These are phyloP conservation scores for Oreocharis arfaki DNA, from an alignment of 2,113 vertebrate species.

Conservation along the genomic window DNA sequence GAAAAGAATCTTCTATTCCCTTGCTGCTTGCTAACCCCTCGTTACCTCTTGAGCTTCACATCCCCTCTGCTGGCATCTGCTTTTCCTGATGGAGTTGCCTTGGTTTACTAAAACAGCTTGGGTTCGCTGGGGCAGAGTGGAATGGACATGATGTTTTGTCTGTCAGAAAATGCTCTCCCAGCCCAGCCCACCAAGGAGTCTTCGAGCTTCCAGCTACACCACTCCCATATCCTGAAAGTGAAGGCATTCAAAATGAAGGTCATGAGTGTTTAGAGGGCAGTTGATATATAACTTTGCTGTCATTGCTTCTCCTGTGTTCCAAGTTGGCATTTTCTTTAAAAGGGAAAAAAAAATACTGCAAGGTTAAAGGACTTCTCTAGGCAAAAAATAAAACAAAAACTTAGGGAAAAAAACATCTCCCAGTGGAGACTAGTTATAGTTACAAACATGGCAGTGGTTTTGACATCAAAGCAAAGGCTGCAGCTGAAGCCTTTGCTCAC, in stretches of 20 bases:
- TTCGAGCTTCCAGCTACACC: background rate
- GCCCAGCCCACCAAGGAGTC: background rate
- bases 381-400: background rate
- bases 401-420: background rate
- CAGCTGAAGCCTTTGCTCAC: background rate
- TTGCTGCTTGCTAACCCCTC: background rate
- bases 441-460: background rate
- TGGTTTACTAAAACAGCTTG: background rate
- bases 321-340: conserved; percentile 18
- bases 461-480: background rate
- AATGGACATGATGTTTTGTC: background rate
- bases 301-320: background rate
- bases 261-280: background rate
- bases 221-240: conserved; percentile 27
- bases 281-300: background rate
- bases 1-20: background rate
- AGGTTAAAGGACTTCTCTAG: background rate
- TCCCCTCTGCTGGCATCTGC: background rate
- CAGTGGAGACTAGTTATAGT: background rate
- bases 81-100: background rate
- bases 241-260: background rate
- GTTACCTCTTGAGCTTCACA: background rate
- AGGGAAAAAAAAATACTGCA: background rate
- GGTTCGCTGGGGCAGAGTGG: background rate
- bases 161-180: background rate